Evolutionary conservation across 2,888 invertebrate genomes (phyloP).

Genomic region (Drosophila diplacantha): DNA sequence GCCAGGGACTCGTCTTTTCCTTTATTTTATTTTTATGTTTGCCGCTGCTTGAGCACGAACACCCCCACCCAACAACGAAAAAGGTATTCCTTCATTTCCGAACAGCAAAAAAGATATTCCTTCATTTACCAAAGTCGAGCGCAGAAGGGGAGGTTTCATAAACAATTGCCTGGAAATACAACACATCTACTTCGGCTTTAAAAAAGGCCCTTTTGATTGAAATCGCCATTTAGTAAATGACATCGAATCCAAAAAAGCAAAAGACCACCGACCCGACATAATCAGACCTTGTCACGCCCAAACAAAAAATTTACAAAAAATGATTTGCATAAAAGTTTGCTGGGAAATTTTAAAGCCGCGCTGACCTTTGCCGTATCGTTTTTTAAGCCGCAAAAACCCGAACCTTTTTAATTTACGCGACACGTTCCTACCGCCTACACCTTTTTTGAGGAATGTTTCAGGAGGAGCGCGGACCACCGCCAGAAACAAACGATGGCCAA

Average conservation of each 20-base stretch:
- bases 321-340: conserved; percentile 58
- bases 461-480: not conserved
- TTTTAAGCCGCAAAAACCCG: conserved; percentile 14
- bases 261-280: conserved; percentile 26
- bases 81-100: not conserved
- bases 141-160: conserved; percentile 11
- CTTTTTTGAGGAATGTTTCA: conserved; percentile 11
- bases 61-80: conserved; percentile 4
- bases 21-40: conserved; percentile 26
- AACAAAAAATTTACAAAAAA: conserved; percentile 14
- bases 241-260: conserved; percentile 36
- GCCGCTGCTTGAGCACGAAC: conserved; percentile 60
- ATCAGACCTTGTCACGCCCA: conserved; percentile 41
- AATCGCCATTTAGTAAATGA: conserved; percentile 49
- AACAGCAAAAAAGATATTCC: conserved; percentile 2
- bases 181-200: conserved; percentile 38
- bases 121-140: not conserved
- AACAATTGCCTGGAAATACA: conserved; percentile 56
- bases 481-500: conserved; percentile 32
- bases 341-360: conserved; percentile 38
- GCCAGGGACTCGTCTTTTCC: conserved; percentile 24
- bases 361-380: conserved; percentile 51
- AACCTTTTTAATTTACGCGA: conserved; percentile 56
- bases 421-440: conserved; percentile 47
- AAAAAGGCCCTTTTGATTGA: conserved; percentile 46